A percentile compares a stretch with the other conserved stretches of the same genome.
Conservation (phyloP, 2,113 vertebrate genomes). For the Oenanthe oenanthe region DNA sequence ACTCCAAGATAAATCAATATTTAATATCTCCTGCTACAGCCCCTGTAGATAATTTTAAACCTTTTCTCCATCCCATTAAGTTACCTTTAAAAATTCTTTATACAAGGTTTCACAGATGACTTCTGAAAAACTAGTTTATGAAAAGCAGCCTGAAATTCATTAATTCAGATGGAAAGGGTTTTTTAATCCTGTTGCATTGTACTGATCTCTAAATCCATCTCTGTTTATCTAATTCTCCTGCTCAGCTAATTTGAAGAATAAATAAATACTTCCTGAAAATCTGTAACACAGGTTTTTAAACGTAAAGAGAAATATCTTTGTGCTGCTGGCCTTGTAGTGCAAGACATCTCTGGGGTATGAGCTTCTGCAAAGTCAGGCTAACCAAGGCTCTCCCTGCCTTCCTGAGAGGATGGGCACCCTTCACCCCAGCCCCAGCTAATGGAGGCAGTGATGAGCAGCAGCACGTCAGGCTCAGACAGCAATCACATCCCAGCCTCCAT, state of each 20-base stretch:
- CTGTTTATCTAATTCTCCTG: conserved; percentile 48
- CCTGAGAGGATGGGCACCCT: background rate
- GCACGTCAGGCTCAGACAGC: background rate
- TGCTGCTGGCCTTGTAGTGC: background rate
- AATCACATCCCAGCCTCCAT: background rate
- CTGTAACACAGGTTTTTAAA: background rate
- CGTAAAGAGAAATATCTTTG: background rate
- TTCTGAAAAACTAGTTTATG: conserved; percentile 54
- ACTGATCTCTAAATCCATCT: conserved; percentile 49
- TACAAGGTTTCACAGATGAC: conserved; percentile 71
- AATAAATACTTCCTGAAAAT: conserved; percentile 51
- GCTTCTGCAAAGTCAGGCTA: background rate
- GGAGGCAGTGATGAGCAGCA: background rate
- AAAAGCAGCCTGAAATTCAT: conserved; percentile 59
- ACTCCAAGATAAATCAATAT: conserved; percentile 89
- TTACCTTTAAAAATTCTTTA: conserved; percentile 86
- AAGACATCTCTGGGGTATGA: background rate
- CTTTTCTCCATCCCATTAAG: conserved; percentile 90
- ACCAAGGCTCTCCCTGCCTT: background rate
- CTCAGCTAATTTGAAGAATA: conserved; percentile 57
- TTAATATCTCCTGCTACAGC: conserved; percentile 87
- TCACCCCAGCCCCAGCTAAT: background rate
- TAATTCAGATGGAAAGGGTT: conserved; percentile 41
- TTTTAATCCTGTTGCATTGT: conserved; percentile 42
- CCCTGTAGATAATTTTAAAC: conserved; percentile 85